Conservation (phyloP, 2,888 invertebrate species). For the Athalia circularis region DNA sequence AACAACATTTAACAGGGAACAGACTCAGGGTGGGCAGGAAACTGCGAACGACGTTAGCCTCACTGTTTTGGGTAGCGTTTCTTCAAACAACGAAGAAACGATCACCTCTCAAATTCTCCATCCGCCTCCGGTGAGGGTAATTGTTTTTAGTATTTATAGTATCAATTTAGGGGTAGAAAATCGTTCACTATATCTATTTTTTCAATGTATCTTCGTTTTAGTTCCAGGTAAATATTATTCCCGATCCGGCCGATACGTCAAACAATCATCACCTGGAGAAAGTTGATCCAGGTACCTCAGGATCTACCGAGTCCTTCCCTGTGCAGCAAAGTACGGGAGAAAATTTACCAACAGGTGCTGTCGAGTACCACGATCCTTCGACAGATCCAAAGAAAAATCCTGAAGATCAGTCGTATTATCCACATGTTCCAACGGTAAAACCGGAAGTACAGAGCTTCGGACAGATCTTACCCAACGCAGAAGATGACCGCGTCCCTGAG, state of each 20-base stretch:
- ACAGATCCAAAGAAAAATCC: slow-evolving; percentile 59
- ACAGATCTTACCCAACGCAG: slow-evolving; percentile 53
- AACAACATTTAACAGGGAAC: slow-evolving; percentile 25
- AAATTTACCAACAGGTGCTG: slow-evolving; percentile 63
- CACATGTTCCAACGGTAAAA: slow-evolving; percentile 53
- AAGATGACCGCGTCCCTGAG: slow-evolving; percentile 45
- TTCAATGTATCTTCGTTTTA: background rate
- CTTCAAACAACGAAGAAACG: background rate
- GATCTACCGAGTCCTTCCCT: slow-evolving; percentile 31
- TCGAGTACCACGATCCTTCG: slow-evolving; percentile 66
- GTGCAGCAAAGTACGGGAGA: slow-evolving; percentile 28
- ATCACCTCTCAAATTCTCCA: slow-evolving; percentile 19
- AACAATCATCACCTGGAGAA: slow-evolving; percentile 10
- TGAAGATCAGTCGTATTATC: slow-evolving; percentile 54
- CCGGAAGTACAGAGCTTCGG: slow-evolving; percentile 57
- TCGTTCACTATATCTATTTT: background rate
- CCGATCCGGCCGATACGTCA: background rate
- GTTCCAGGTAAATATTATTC: slow-evolving; percentile 27
- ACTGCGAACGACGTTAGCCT: slow-evolving; percentile 8
- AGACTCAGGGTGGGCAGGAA: background rate
- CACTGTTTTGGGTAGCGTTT: slow-evolving; percentile 17
- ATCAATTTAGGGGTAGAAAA: background rate
- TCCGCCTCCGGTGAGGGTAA: slow-evolving; percentile 7
- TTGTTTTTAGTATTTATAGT: background rate
- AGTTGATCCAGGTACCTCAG: slow-evolving; percentile 10